Evolutionary conservation across 2,113 vertebrate species (phyloP).

Genomic region (Lagopus leucura): DNA sequence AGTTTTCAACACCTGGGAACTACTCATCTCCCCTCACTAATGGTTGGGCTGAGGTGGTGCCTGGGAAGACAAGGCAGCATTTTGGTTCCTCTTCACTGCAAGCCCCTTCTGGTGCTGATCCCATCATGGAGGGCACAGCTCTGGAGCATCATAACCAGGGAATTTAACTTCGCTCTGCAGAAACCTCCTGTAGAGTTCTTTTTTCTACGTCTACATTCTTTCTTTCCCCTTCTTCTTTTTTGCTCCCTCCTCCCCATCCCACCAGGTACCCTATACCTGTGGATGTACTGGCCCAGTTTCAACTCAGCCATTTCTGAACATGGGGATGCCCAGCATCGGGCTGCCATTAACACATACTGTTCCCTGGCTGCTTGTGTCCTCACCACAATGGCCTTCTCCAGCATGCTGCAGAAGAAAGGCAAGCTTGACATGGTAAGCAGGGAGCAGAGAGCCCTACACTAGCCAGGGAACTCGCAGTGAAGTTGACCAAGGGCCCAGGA

Average conservation of each 20-base stretch:
- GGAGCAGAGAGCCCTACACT: background rate
- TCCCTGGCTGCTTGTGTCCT: conserved; percentile 88
- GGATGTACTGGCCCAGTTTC: conserved; percentile 99
- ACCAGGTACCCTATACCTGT: conserved; percentile 92
- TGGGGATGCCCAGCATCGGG: conserved; percentile 90
- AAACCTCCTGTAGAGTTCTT: background rate
- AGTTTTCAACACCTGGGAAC: background rate
- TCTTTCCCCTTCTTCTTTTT: background rate
- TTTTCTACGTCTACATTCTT: background rate
- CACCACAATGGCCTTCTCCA: conserved; percentile 89
- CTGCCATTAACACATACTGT: conserved; percentile 94
- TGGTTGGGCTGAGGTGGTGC: background rate
- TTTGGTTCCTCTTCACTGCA: background rate
- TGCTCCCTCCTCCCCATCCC: background rate
- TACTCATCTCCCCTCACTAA: background rate
- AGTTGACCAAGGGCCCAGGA: background rate
- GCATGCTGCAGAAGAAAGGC: conserved; percentile 87
- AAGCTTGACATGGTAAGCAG: conserved; percentile 93
- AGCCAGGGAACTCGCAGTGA: background rate
- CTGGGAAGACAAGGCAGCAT: background rate
- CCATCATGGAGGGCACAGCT: rapidly evolving
- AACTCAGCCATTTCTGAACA: conserved; percentile 90
- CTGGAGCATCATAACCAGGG: rapidly evolving
- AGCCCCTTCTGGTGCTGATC: background rate
- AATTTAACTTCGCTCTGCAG: background rate